Conservation (phyloP, 2,888 invertebrate genomes). For the Papilio protenor region DNA sequence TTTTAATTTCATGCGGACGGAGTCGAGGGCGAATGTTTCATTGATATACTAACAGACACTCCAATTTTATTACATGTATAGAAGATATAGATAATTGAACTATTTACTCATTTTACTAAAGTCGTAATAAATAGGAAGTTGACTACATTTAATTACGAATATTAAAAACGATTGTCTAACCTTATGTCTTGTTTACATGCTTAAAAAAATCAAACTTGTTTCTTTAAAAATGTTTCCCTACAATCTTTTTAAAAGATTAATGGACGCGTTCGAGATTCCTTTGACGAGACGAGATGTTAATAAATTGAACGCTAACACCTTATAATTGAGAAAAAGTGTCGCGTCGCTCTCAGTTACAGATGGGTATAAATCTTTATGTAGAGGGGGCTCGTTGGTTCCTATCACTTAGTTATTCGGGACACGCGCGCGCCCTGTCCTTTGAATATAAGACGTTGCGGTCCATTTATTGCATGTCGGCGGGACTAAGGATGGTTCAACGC, state of each 20-base stretch:
- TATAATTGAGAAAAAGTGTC: conserved; percentile 83
- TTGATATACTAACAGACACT: too few relatives aligned
- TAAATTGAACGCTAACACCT: conserved; percentile 80
- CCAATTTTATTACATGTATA: too few relatives aligned
- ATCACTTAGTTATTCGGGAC: conserved; percentile 73
- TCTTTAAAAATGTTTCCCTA: not conserved
- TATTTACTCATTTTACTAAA: too few relatives aligned
- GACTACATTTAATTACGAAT: too few relatives aligned
- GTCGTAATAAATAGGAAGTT: too few relatives aligned
- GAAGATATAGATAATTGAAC: too few relatives aligned
- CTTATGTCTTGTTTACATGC: too few relatives aligned
- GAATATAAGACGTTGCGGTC: conserved; percentile 76
- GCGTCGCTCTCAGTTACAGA: conserved; percentile 82
- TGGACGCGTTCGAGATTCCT: conserved; percentile 62
- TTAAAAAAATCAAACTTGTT: too few relatives aligned
- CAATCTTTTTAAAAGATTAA: conserved; percentile 31
- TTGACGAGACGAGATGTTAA: conserved; percentile 82
- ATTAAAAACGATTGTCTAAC: too few relatives aligned
- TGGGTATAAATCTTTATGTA: conserved; percentile 83
- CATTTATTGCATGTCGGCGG: conserved; percentile 77
- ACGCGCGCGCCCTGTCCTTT: conserved; percentile 79
- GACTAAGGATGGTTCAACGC: conserved; percentile 73
- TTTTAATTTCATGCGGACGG: too few relatives aligned
- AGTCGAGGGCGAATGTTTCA: too few relatives aligned
- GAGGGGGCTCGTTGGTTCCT: conserved; percentile 69